Conservation (phyloP, 35 echinoderm and acorn worm genomes). For the Amphiura filiformis region DNA sequence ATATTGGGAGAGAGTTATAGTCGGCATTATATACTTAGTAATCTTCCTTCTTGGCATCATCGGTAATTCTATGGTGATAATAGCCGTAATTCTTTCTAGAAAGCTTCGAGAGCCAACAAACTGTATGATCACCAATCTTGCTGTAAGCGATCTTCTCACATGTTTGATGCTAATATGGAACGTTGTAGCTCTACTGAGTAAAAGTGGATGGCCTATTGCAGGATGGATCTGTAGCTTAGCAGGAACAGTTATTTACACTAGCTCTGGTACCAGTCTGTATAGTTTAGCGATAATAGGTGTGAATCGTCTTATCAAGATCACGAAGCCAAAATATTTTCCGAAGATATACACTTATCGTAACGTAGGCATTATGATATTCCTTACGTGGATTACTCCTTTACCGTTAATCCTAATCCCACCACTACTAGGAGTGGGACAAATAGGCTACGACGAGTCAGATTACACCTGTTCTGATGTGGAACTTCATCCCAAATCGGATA, state of each 20-base stretch:
- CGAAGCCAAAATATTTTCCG: constrained; percentile 21
- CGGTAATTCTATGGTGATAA: constrained; percentile 70
- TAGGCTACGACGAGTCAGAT: constrained; percentile 67
- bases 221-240: constrained; percentile 58
- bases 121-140: constrained; percentile 80
- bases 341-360: constrained; percentile 43
- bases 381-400: constrained; percentile 65
- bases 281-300: constrained; percentile 67
- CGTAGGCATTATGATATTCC: constrained; percentile 32
- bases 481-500: constrained; percentile 36
- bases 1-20: constrained; percentile 18
- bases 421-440: constrained; percentile 53
- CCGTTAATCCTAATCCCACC: constrained; percentile 53
- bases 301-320: constrained; percentile 60
- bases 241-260: constrained; percentile 37
- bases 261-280: constrained; percentile 64
- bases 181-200: constrained; percentile 64
- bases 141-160: constrained; percentile 59
- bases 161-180: constrained; percentile 46
- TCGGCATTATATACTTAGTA: constrained; percentile 38
- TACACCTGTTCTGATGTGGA: constrained; percentile 63
- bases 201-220: constrained; percentile 44
- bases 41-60: constrained; percentile 46
- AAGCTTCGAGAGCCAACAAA: constrained; percentile 66
- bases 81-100: constrained; percentile 55